Percentiles rank a stretch among this genome's conserved stretches.
Evolutionary conservation across 2,113 vertebrate genomes (phyloP).

Genomic region (Malurus cyaneus): DNA sequence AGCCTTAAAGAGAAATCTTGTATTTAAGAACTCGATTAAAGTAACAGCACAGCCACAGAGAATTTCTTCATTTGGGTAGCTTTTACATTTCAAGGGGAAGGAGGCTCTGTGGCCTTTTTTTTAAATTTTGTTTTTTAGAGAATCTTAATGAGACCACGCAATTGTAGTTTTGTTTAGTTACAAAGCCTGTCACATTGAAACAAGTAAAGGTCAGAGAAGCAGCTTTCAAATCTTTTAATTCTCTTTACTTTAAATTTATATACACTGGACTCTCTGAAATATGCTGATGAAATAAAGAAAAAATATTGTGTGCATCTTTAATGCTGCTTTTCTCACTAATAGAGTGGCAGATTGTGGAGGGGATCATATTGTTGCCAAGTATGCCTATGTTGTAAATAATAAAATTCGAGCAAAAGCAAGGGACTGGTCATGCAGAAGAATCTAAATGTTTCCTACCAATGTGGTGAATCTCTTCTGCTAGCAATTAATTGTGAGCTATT

Average conservation of each 20-base stretch:
- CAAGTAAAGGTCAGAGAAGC: background rate
- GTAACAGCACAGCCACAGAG: background rate
- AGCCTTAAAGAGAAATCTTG: constrained; percentile 31
- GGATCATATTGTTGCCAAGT: background rate
- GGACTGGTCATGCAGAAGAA: constrained; percentile 19
- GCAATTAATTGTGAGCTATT: constrained; percentile 20
- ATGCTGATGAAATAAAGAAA: background rate
- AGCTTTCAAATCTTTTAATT: background rate
- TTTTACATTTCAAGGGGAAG: background rate
- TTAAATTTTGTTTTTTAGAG: background rate
- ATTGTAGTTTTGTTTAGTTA: background rate
- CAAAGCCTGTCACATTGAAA: background rate
- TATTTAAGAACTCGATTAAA: background rate
- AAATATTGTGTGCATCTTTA: background rate
- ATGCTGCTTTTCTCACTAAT: constrained; percentile 10
- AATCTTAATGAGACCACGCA: background rate
- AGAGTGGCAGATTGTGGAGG: constrained; percentile 13
- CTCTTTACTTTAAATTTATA: background rate
- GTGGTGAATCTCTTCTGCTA: background rate
- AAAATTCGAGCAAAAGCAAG: constrained; percentile 14
- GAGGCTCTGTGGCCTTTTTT: background rate
- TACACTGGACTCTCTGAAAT: background rate
- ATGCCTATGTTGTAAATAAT: background rate
- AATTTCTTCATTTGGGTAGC: background rate
- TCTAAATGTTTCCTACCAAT: background rate